A percentile compares a stretch with the other conserved stretches of the same genome.
These are phyloP conservation scores for Cephus sareptanus DNA, from an alignment of 2,888 invertebrate species.

Conservation along the genomic window DNA sequence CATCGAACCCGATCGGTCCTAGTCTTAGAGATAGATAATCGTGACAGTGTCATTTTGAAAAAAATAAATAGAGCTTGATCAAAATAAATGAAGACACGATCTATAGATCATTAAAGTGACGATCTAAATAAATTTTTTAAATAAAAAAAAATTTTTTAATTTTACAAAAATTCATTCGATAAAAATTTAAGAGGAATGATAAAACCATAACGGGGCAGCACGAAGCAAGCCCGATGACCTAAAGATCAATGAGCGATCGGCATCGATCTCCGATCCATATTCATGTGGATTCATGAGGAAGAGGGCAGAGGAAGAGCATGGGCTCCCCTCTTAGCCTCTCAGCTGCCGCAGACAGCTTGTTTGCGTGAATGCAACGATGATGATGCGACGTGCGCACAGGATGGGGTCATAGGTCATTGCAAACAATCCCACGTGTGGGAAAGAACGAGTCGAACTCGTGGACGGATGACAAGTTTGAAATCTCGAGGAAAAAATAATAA, in stretches of 20 bases:
- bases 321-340: conserved; percentile 22
- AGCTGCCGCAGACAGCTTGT: conserved; percentile 39
- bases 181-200: neutral
- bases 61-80: neutral
- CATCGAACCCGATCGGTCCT: neutral
- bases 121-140: neutral
- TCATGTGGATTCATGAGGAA: conserved; percentile 33
- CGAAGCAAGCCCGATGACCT: conserved; percentile 50
- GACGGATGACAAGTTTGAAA: neutral
- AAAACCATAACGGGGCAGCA: neutral
- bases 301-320: conserved; percentile 26
- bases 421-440: conserved; percentile 64
- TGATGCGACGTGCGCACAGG: conserved; percentile 54
- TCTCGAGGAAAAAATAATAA: neutral
- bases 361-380: conserved; percentile 59
- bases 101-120: neutral
- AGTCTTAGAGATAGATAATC: neutral
- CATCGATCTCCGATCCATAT: conserved; percentile 46
- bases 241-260: conserved; percentile 61
- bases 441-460: conserved; percentile 42
- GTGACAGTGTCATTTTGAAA: neutral
- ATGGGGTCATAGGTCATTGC: conserved; percentile 59
- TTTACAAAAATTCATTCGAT: neutral
- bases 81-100: neutral
- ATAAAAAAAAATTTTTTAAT: neutral